These are phyloP conservation scores for Netelia inedita DNA, from an alignment of 2,888 invertebrate genomes.

Conservation along the genomic window DNA sequence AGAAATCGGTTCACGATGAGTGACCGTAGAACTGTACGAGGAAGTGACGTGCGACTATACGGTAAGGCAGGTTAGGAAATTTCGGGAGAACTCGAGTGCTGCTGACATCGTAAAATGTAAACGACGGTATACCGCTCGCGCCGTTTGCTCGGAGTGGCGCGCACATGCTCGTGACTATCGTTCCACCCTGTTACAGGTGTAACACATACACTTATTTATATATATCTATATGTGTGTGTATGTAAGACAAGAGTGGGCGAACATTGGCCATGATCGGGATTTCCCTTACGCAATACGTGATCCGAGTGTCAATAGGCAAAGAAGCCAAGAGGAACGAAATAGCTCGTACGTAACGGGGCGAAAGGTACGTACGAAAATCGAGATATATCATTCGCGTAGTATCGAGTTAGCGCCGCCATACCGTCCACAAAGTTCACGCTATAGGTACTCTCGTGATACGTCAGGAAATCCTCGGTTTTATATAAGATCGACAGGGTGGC, in stretches of 20 bases:
- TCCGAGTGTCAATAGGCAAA: conserved; percentile 50
- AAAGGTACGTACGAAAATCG: background rate
- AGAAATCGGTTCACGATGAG: conserved; percentile 14
- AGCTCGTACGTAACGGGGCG: background rate
- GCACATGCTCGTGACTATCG: background rate
- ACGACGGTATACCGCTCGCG: conserved; percentile 35
- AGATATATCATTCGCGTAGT: background rate
- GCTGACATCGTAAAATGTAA: conserved; percentile 60
- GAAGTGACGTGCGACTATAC: conserved; percentile 26
- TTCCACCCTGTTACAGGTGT: conserved; percentile 20
- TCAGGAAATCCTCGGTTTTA: no score
- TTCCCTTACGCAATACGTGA: conserved; percentile 66
- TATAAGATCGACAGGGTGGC: background rate
- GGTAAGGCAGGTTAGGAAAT: background rate
- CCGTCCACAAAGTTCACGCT: conserved; percentile 32
- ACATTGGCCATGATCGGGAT: conserved; percentile 46
- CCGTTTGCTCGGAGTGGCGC: conserved; percentile 35
- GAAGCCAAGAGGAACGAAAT: conserved; percentile 29
- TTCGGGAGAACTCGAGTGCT: conserved; percentile 23
- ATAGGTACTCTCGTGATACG: no score
- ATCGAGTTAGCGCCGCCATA: conserved; percentile 30
- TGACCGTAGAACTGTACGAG: conserved; percentile 11
- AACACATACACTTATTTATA: background rate
- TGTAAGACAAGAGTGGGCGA: conserved; percentile 11
- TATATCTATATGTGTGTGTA: background rate